These are phyloP conservation scores for Bombyx huttoni DNA, from an alignment of 2,888 invertebrate genomes.

Conservation along the genomic window DNA sequence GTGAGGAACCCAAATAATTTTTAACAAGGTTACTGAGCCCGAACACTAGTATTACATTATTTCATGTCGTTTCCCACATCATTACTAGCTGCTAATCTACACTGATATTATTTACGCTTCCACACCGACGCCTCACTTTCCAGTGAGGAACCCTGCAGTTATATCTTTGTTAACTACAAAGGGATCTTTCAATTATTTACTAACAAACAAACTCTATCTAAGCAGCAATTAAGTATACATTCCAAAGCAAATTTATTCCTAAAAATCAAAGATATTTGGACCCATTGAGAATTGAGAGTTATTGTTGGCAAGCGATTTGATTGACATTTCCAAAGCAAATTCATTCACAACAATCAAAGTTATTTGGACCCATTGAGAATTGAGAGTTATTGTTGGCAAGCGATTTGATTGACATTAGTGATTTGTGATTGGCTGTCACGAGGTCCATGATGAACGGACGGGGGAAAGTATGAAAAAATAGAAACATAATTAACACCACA, in stretches of 20 bases:
- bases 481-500: no score
- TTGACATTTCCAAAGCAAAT: not conserved
- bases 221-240: not conserved
- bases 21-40: no score
- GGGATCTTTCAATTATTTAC: not conserved
- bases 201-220: not conserved
- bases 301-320: not conserved
- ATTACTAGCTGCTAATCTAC: not conserved
- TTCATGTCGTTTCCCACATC: not conserved
- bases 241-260: not conserved
- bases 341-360: not conserved
- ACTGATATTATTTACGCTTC: not conserved
- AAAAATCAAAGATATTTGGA: not conserved
- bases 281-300: not conserved
- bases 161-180: not conserved
- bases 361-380: not conserved
- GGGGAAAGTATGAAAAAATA: no score
- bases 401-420: not conserved
- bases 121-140: not conserved
- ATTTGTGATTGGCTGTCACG: not conserved
- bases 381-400: not conserved
- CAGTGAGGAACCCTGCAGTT: not conserved
- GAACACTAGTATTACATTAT: no score
- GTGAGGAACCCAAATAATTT: not conserved
- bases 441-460: not conserved